A percentile compares a stretch with the other conserved stretches of the same genome.
phyloP scores from a whole-genome alignment of 2,797 vertebrate genomes.

The Acrocephalus scirpaceus region DNA sequence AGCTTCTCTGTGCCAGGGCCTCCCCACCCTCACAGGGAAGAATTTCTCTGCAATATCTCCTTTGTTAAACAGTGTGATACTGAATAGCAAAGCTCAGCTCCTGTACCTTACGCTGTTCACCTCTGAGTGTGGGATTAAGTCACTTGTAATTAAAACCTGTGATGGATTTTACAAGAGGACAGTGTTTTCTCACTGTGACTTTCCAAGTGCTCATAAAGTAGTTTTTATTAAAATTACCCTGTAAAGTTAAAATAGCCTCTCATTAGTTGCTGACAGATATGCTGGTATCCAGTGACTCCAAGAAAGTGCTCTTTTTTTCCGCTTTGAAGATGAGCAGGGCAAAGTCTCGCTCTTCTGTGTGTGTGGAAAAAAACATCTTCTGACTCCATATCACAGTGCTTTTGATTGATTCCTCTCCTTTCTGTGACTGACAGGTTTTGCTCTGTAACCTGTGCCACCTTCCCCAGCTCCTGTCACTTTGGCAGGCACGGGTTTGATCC shows the following conservation, averaged over 20 bases:
- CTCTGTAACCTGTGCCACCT: constrained; percentile 3
- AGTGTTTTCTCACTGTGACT: not conserved
- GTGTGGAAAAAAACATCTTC: not conserved
- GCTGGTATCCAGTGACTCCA: not conserved
- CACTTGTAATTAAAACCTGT: not conserved
- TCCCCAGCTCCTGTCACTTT: constrained; percentile 18
- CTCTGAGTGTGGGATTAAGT: not conserved
- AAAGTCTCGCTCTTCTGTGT: not conserved
- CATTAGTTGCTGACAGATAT: constrained; percentile 25
- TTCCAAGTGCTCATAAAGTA: not conserved
- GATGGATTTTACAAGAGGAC: constrained; percentile 2
- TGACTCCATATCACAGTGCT: not conserved
- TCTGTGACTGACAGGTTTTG: constrained; percentile 34
- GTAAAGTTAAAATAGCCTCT: constrained; percentile 20
- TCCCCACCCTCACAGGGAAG: rapidly evolving
- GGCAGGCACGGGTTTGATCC: not conserved
- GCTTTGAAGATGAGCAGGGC: not conserved
- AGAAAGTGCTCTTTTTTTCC: not conserved
- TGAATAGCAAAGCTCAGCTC: not conserved
- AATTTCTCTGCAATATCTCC: not conserved
- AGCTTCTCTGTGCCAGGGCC: not conserved
- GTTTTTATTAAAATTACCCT: constrained; percentile 24
- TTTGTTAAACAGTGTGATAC: not conserved
- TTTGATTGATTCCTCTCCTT: constrained; percentile 26
- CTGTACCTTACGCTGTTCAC: not conserved